Evolutionary conservation across 2,888 invertebrate genomes (phyloP).

Genomic region (Oxyteleia sp.): DNA sequence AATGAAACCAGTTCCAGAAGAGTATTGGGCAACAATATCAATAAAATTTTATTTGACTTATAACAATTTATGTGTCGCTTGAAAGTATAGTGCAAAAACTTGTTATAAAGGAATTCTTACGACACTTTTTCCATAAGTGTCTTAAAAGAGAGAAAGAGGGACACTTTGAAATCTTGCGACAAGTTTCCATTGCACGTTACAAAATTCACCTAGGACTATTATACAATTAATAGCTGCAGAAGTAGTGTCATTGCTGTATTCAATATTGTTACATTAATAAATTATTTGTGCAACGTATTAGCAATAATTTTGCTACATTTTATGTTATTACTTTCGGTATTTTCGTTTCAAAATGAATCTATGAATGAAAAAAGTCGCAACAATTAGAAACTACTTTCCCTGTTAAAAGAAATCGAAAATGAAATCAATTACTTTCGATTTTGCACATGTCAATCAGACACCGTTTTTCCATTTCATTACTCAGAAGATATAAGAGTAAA

Average conservation of each 20-base stretch:
- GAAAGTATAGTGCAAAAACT: constrained; percentile 3
- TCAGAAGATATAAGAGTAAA: background rate
- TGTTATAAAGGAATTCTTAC: constrained; percentile 9
- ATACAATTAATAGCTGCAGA: background rate
- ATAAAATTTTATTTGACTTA: constrained; percentile 7
- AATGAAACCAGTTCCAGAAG: constrained; percentile 3
- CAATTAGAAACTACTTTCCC: background rate
- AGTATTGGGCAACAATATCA: background rate
- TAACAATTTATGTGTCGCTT: constrained; percentile 4
- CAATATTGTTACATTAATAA: background rate
- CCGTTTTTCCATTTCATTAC: constrained; percentile 12
- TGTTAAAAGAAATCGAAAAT: constrained; percentile 11
- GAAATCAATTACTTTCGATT: constrained; percentile 16
- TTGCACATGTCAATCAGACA: background rate
- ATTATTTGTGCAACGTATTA: too few relatives aligned
- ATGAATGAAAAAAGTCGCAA: background rate
- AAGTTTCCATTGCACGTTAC: background rate
- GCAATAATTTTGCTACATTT: background rate
- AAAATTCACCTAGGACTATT: background rate
- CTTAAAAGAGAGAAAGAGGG: background rate
- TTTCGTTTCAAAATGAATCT: background rate
- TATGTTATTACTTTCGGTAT: background rate
- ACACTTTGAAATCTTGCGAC: background rate
- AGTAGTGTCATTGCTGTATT: background rate
- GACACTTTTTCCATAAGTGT: background rate